phyloP scores from a whole-genome alignment of 2,888 invertebrate species.

The Aleiodes alternator region DNA sequence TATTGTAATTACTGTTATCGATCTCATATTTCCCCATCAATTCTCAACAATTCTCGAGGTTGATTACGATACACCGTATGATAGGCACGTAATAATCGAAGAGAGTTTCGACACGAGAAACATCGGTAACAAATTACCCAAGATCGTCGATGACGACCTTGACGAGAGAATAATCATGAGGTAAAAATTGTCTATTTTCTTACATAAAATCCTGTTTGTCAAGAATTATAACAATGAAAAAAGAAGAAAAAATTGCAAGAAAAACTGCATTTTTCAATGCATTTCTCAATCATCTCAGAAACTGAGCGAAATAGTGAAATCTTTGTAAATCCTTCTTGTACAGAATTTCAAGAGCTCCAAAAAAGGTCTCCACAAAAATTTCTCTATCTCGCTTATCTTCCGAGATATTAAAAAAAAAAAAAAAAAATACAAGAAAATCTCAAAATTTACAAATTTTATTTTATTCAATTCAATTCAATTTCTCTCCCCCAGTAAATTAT shows the following conservation, averaged over 20 bases:
- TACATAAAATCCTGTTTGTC: constrained; percentile 2
- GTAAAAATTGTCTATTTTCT: constrained; percentile 53
- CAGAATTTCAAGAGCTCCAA: too few relatives aligned
- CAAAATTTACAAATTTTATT: too few relatives aligned
- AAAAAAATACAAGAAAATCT: background rate
- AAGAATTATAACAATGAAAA: constrained; percentile 56
- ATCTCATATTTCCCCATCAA: constrained; percentile 91
- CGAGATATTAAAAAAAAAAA: constrained; percentile 40
- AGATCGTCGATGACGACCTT: constrained; percentile 69
- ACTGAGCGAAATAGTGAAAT: too few relatives aligned
- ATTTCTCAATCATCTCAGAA: too few relatives aligned
- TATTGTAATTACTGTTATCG: constrained; percentile 87
- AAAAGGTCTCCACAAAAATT: too few relatives aligned
- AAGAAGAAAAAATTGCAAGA: constrained; percentile 35
- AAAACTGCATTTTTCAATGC: too few relatives aligned
- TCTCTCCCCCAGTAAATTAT: constrained; percentile 1
- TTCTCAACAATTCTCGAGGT: constrained; percentile 94
- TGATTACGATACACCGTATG: constrained; percentile 96
- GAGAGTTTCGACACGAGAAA: constrained; percentile 84
- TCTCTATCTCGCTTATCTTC: too few relatives aligned
- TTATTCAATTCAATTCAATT: background rate
- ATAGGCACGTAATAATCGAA: constrained; percentile 92
- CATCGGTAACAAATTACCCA: constrained; percentile 66
- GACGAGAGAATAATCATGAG: constrained; percentile 69
- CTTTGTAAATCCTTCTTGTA: too few relatives aligned